A percentile compares a stretch with the other conserved stretches of the same genome.
These are phyloP conservation scores for Nothobranchius furzeri DNA, from an alignment of 2,113 vertebrate genomes.

Conservation along the genomic window DNA sequence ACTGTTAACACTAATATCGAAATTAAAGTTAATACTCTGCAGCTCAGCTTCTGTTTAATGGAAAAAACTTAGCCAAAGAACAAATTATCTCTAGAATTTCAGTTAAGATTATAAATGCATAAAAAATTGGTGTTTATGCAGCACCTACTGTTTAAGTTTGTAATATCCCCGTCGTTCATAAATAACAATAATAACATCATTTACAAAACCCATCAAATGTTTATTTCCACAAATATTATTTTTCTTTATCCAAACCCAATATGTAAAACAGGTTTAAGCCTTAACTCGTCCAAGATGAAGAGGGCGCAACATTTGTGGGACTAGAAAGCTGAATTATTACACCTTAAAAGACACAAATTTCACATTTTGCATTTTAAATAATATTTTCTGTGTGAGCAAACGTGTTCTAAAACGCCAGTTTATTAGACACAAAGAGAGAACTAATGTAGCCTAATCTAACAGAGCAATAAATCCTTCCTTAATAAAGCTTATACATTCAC, in stretches of 20 bases:
- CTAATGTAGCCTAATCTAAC: not conserved
- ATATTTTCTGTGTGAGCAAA: not conserved
- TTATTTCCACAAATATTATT: not conserved
- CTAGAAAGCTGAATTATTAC: conserved; percentile 11
- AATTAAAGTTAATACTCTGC: not conserved
- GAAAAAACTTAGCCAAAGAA: not conserved
- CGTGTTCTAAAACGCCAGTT: conserved; percentile 1
- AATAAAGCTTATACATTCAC: not conserved
- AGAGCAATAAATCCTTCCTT: not conserved
- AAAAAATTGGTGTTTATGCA: not conserved
- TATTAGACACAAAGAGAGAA: conserved; percentile 13
- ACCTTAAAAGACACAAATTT: conserved; percentile 1
- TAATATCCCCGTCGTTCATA: not conserved
- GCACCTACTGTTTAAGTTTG: not conserved
- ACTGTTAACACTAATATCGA: not conserved
- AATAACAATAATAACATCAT: not conserved
- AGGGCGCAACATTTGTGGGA: conserved; percentile 4
- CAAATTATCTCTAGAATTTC: not conserved
- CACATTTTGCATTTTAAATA: not conserved
- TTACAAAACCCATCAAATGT: conserved; percentile 1
- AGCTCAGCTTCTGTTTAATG: not conserved
- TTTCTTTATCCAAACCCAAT: not conserved
- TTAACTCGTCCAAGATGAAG: conserved; percentile 9
- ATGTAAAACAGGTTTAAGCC: not conserved
- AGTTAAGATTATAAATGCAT: not conserved